phyloP scores from a whole-genome alignment of 2,797 vertebrate species.

The Crenuchus spilurus region DNA sequence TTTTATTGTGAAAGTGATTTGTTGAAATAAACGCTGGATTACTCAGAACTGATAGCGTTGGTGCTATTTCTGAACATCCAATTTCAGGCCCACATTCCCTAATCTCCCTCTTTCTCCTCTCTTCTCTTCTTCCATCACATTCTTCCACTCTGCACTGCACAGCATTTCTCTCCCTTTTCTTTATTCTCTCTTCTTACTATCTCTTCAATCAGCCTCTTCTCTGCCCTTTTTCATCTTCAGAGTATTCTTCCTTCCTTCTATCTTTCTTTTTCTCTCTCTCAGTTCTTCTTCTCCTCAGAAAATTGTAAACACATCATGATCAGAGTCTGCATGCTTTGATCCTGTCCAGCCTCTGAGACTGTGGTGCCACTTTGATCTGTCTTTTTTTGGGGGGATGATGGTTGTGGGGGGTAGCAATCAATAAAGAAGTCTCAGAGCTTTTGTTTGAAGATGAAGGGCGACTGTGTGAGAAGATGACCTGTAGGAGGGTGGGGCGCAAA shows the following conservation, averaged over 20 bases:
- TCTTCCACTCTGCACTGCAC: conserved; percentile 23
- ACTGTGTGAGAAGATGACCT: conserved; percentile 52
- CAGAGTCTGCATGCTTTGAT: conserved; percentile 50
- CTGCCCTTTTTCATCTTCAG: conserved; percentile 51
- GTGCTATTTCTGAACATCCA: conserved; percentile 45
- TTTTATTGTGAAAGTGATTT: too few species aligned
- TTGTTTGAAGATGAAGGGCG: conserved; percentile 63
- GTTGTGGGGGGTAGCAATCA: conserved; percentile 53
- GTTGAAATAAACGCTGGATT: too few species aligned
- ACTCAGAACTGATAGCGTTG: too few species aligned
- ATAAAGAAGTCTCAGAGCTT: conserved; percentile 58
- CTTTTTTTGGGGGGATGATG: conserved; percentile 44
- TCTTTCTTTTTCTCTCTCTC: conserved; percentile 18
- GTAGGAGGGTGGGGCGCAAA: conserved; percentile 48
- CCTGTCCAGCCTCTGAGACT: conserved; percentile 53
- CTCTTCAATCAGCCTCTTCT: conserved; percentile 11
- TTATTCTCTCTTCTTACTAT: conserved; percentile 13
- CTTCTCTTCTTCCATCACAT: conserved; percentile 10
- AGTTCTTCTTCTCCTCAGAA: conserved; percentile 47
- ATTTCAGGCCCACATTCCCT: conserved; percentile 8
- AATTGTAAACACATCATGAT: conserved; percentile 55
- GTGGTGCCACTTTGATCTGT: conserved; percentile 59
- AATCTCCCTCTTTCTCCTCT: conserved; percentile 6
- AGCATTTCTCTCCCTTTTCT: conserved; percentile 44
- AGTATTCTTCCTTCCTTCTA: conserved; percentile 21